Evolutionary conservation across 2,797 vertebrate genomes (phyloP).

Genomic region (Labroides dimidiatus): DNA sequence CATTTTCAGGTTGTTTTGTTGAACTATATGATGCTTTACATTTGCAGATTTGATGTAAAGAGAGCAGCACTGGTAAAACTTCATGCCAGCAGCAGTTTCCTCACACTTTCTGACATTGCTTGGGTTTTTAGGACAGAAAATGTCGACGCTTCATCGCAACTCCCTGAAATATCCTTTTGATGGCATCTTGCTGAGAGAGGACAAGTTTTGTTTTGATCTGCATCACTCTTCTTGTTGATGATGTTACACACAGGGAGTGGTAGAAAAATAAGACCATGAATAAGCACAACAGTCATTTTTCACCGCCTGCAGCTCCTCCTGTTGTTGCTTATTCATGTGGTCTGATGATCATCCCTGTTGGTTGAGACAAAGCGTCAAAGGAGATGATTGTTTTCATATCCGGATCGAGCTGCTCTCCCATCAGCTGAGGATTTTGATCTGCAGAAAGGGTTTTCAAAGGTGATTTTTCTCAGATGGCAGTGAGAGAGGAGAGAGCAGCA

Average conservation of each 20-base stretch:
- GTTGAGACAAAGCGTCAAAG: conserved; percentile 14
- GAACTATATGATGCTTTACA: too few relatives aligned
- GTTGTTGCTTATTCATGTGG: conserved; percentile 6
- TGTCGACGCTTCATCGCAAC: neutral
- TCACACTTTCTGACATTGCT: too few relatives aligned
- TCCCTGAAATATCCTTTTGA: neutral
- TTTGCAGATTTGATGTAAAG: too few relatives aligned
- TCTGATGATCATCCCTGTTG: conserved; percentile 12
- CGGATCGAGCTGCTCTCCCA: neutral
- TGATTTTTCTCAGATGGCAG: conserved; percentile 19
- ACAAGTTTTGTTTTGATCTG: conserved; percentile 4
- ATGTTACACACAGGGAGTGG: neutral
- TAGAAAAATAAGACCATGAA: neutral
- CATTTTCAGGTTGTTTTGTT: too few relatives aligned
- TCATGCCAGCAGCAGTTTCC: too few relatives aligned
- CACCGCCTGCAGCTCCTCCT: neutral
- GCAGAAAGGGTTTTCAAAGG: conserved; percentile 44
- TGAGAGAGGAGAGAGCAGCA: conserved; percentile 25
- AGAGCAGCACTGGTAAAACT: too few relatives aligned
- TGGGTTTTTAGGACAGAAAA: too few relatives aligned
- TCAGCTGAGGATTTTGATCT: conserved; percentile 7
- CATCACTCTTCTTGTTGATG: conserved; percentile 1
- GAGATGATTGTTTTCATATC: conserved; percentile 18
- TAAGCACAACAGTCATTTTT: neutral
- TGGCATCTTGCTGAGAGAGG: conserved; percentile 2